Conservation (phyloP, 2,797 vertebrate genomes). For the Hypotaenidia okinawae region DNA sequence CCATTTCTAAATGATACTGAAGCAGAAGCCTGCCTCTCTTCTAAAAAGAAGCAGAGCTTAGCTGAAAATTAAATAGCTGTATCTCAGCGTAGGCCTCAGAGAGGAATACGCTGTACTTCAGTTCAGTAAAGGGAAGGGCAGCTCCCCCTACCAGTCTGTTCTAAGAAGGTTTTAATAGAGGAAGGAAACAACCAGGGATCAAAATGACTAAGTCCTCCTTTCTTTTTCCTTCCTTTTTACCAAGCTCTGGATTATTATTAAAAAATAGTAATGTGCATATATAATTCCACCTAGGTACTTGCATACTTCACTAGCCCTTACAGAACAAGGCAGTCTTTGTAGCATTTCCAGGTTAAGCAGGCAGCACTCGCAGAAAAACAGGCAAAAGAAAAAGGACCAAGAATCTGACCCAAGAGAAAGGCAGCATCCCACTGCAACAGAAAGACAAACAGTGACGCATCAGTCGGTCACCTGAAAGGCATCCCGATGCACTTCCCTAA, state of each 20-base stretch:
- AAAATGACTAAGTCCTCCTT: slow-evolving; percentile 35
- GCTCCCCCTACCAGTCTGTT: slow-evolving; percentile 67
- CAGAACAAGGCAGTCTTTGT: slow-evolving; percentile 41
- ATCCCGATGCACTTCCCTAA: slow-evolving; percentile 59
- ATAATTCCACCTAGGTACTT: slow-evolving; percentile 28
- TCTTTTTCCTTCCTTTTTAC: background rate
- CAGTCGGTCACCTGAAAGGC: slow-evolving; percentile 68
- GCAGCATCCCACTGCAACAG: slow-evolving; percentile 31
- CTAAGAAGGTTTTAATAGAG: slow-evolving; percentile 37
- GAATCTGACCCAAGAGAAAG: slow-evolving; percentile 49
- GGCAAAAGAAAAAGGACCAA: slow-evolving; percentile 41
- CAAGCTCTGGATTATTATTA: background rate
- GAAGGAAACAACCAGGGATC: slow-evolving; percentile 34
- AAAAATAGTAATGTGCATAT: background rate
- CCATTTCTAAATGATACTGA: background rate
- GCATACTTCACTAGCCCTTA: slow-evolving; percentile 19
- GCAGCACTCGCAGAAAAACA: slow-evolving; percentile 60
- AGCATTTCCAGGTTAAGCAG: slow-evolving; percentile 55
- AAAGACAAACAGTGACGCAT: slow-evolving; percentile 13
- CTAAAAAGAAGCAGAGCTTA: slow-evolving; percentile 32
- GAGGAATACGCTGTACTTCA: slow-evolving; percentile 45
- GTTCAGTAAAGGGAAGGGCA: slow-evolving; percentile 59
- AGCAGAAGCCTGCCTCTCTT: slow-evolving; percentile 8
- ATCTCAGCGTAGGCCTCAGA: slow-evolving; percentile 50
- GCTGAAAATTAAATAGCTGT: slow-evolving; percentile 56